Percentiles rank a stretch among this genome's conserved stretches.
phyloP scores from a whole-genome alignment of 1,140 invertebrate genomes.

The Tribolium castaneum region DNA sequence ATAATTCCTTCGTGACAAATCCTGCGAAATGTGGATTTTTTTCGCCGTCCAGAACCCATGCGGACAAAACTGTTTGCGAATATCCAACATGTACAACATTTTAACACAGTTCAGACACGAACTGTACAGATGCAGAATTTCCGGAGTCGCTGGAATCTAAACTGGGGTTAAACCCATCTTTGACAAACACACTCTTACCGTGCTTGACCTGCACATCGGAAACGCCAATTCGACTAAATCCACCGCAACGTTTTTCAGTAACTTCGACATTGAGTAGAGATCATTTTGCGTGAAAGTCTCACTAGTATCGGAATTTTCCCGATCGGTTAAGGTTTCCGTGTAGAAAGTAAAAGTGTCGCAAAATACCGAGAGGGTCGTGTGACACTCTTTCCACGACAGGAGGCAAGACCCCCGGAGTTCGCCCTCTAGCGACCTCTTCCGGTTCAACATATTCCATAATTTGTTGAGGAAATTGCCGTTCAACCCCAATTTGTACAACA shows the following conservation, averaged over 20 bases:
- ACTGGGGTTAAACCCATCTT: not conserved
- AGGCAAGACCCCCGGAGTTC: conserved; percentile 48
- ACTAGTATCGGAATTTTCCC: conserved; percentile 63
- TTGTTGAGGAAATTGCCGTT: conserved; percentile 84
- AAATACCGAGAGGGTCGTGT: conserved; percentile 61
- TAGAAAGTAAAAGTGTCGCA: conserved; percentile 64
- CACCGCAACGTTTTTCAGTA: conserved; percentile 84
- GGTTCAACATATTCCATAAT: conserved; percentile 71
- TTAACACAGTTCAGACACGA: conserved; percentile 59
- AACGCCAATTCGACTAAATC: conserved; percentile 92
- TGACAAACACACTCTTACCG: conserved; percentile 33
- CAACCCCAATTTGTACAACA: conserved; percentile 88
- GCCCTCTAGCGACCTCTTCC: conserved; percentile 44
- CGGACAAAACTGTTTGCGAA: conserved; percentile 79
- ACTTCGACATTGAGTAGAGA: conserved; percentile 74
- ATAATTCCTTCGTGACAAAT: conserved; percentile 71
- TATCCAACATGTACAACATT: conserved; percentile 61
- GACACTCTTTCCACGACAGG: conserved; percentile 58
- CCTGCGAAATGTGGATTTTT: conserved; percentile 74
- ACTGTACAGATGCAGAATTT: conserved; percentile 61
- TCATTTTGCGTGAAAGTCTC: conserved; percentile 75
- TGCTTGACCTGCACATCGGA: conserved; percentile 72
- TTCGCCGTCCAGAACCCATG: conserved; percentile 81
- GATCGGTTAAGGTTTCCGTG: conserved; percentile 62
- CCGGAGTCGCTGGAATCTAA: conserved; percentile 55